These are phyloP conservation scores for Zalophus californianus DNA, from an alignment of 2,797 vertebrate species.

Conservation along the genomic window DNA sequence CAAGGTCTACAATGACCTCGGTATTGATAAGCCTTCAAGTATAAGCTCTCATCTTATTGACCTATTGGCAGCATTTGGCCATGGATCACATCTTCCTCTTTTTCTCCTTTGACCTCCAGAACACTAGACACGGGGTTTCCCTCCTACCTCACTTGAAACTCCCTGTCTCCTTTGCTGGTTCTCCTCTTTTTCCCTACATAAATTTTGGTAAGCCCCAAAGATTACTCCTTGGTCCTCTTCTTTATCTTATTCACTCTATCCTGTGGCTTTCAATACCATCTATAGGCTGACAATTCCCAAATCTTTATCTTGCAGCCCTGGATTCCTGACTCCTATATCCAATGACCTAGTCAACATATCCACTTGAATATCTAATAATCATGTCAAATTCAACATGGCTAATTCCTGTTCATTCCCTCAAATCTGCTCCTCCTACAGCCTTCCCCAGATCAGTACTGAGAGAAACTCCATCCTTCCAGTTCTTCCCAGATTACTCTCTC, in stretches of 20 bases:
- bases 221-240: neutral
- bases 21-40: conserved; percentile 11
- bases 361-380: neutral
- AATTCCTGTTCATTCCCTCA: neutral
- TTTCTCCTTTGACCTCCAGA: neutral
- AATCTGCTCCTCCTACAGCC: neutral
- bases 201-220: neutral
- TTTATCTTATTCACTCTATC: neutral
- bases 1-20: neutral
- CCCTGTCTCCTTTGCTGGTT: neutral
- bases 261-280: conserved; percentile 34
- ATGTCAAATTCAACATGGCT: neutral
- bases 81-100: neutral
- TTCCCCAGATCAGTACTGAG: neutral
- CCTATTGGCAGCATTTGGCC: neutral
- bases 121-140: neutral
- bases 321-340: neutral
- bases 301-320: neutral
- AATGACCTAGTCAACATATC: neutral
- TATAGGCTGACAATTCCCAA: neutral
- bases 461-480: neutral
- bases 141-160: neutral
- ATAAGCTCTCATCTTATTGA: conserved; percentile 21
- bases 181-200: neutral
- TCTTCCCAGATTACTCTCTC: neutral